phyloP scores from a whole-genome alignment of 2,888 invertebrate genomes.

The Strigamia crassipes region DNA sequence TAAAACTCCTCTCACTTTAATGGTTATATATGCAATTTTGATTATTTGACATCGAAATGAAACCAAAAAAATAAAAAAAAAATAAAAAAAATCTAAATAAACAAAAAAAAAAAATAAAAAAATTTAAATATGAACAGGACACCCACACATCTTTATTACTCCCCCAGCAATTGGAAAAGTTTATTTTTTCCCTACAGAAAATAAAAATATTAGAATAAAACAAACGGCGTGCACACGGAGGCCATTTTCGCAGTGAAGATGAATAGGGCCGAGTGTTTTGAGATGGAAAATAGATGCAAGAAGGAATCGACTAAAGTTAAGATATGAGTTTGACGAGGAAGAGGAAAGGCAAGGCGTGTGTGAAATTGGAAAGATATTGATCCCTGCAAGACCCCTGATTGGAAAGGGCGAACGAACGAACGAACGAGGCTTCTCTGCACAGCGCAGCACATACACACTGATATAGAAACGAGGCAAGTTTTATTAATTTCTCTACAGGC shows the following conservation, averaged over 20 bases:
- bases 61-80: no score
- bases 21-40: constrained; percentile 34
- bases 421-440: neutral
- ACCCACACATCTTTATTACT: neutral
- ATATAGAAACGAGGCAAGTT: constrained; percentile 27
- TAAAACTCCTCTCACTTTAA: neutral
- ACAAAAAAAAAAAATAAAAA: neutral
- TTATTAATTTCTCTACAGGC: constrained; percentile 37
- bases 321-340: constrained; percentile 29
- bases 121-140: neutral
- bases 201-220: constrained; percentile 8
- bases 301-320: constrained; percentile 18
- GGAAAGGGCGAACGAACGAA: constrained; percentile 31
- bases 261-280: constrained; percentile 28
- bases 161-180: neutral
- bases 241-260: constrained; percentile 15
- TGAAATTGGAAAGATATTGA: constrained; percentile 37
- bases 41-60: constrained; percentile 14
- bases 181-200: neutral
- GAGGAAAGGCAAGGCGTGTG: constrained; percentile 28
- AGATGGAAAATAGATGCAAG: constrained; percentile 34
- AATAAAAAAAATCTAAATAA: no score
- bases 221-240: neutral
- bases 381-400: constrained; percentile 30
- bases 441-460: neutral